These are phyloP conservation scores for Porites australiensis DNA, from an alignment of 64 coral and sea anemone genomes.

Conservation along the genomic window DNA sequence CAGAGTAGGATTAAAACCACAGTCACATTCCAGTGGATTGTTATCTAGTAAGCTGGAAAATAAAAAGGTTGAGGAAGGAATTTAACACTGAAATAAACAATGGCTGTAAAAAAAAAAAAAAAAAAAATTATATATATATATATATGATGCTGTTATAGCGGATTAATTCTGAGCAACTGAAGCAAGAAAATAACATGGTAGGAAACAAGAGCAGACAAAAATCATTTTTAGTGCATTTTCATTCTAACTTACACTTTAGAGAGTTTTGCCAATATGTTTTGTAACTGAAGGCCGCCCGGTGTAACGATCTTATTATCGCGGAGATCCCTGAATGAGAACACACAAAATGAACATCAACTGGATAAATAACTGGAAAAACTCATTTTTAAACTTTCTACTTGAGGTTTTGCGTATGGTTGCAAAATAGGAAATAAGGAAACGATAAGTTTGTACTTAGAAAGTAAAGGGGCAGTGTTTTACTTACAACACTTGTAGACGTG, in stretches of 20 bases:
- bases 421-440: background rate
- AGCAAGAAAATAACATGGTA: too few relatives aligned
- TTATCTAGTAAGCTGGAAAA: constrained; percentile 13
- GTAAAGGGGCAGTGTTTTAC: background rate
- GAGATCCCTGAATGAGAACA: background rate
- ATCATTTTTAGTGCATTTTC: too few relatives aligned
- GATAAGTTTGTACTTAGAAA: too few relatives aligned
- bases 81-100: too few relatives aligned
- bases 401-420: too few relatives aligned
- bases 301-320: background rate
- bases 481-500: constrained; percentile 4
- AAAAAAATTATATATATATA: too few relatives aligned
- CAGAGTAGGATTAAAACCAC: background rate
- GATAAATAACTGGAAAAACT: background rate
- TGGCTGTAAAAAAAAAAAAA: too few relatives aligned
- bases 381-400: background rate
- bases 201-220: too few relatives aligned
- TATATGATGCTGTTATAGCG: too few relatives aligned
- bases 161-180: too few relatives aligned
- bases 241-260: constrained; percentile 2
- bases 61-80: background rate
- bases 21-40: constrained; percentile 26
- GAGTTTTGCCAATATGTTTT: background rate
- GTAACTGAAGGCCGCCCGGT: background rate
- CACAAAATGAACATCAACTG: background rate